phyloP scores from a whole-genome alignment of 2,888 invertebrate genomes.

The Epiblema foenella region DNA sequence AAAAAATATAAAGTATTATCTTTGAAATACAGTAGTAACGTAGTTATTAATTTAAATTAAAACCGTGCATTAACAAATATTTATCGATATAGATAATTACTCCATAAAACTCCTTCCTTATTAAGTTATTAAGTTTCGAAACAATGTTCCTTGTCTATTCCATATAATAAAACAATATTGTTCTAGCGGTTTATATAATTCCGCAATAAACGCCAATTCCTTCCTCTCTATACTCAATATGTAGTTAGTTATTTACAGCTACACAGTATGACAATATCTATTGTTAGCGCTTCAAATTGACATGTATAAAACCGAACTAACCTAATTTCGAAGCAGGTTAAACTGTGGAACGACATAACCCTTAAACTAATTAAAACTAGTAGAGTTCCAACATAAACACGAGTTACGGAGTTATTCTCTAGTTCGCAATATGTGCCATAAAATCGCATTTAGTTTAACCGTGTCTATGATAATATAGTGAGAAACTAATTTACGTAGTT shows the following conservation, averaged over 20 bases:
- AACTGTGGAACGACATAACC: constrained; percentile 32
- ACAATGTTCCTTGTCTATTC: no score
- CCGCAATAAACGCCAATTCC: no score
- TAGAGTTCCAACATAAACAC: constrained; percentile 31
- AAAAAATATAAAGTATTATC: no score
- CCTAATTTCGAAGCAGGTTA: constrained; percentile 13
- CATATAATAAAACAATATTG: no score
- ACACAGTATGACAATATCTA: not conserved
- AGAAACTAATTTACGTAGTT: constrained; percentile 21
- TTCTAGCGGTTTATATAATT: no score
- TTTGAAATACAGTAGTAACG: no score
- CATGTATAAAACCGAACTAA: constrained; percentile 3
- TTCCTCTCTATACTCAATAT: not conserved
- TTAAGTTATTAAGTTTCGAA: no score
- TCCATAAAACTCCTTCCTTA: no score
- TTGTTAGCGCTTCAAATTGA: not conserved
- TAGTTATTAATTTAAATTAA: no score
- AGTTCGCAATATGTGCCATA: constrained; percentile 40
- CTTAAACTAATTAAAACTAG: constrained; percentile 44
- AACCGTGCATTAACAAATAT: no score
- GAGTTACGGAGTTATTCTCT: constrained; percentile 39
- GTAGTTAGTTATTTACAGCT: not conserved
- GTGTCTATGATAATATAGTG: constrained; percentile 22
- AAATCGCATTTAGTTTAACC: constrained; percentile 36
- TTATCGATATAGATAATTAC: no score